phyloP scores from a whole-genome alignment of 1,140 invertebrate species.

The Euwallacea similis region DNA sequence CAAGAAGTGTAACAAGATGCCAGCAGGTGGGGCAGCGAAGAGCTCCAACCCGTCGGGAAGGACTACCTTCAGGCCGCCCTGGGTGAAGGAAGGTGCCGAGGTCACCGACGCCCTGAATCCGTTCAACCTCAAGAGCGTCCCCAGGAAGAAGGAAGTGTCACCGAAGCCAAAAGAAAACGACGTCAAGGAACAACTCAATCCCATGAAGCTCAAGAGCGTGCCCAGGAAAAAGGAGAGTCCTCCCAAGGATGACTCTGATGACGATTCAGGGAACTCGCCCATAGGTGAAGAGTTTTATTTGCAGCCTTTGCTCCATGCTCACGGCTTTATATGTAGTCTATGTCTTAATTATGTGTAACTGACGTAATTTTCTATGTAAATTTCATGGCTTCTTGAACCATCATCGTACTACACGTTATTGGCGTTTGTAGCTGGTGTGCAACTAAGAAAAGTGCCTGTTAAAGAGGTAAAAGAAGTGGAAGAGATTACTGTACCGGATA shows the following conservation, averaged over 20 bases:
- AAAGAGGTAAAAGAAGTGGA: slow-evolving; percentile 24
- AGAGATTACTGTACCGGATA: slow-evolving; percentile 19
- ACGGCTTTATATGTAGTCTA: too few relatives aligned
- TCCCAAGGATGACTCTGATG: slow-evolving; percentile 8
- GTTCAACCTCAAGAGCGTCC: slow-evolving; percentile 39
- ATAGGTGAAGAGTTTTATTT: slow-evolving; percentile 41
- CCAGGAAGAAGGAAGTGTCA: slow-evolving; percentile 46
- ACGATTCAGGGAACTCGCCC: slow-evolving; percentile 47
- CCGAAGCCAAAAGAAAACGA: slow-evolving; percentile 7
- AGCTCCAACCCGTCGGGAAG: slow-evolving; percentile 49
- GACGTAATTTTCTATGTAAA: too few relatives aligned
- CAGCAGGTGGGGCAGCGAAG: slow-evolving; percentile 41
- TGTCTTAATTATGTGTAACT: too few relatives aligned
- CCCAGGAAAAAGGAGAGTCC: slow-evolving; percentile 47
- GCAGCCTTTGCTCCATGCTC: too few relatives aligned
- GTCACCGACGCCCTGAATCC: slow-evolving; percentile 60
- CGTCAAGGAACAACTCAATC: slow-evolving; percentile 40
- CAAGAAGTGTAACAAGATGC: slow-evolving; percentile 33
- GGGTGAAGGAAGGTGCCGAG: slow-evolving; percentile 76
- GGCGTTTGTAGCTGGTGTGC: slow-evolving; percentile 7
- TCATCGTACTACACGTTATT: not conserved
- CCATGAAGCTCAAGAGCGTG: slow-evolving; percentile 49
- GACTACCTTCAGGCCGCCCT: slow-evolving; percentile 75
- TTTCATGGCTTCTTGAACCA: not conserved
- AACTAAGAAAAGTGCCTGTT: slow-evolving; percentile 25